Conservation (phyloP, 2,888 invertebrate genomes). For the Calliphora vomitoria region DNA sequence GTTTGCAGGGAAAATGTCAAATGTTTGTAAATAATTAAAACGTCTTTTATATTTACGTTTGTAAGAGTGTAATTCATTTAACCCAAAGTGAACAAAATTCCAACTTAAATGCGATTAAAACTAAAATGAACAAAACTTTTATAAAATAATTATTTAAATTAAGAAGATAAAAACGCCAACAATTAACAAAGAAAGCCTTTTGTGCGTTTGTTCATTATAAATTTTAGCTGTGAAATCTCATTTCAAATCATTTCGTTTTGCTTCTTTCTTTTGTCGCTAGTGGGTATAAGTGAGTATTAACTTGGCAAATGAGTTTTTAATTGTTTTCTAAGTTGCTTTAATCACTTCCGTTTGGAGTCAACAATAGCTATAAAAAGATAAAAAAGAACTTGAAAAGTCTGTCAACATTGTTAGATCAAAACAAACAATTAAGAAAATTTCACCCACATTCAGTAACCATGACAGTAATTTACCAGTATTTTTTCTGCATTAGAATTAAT, state of each 20-base stretch:
- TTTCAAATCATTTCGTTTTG: constrained; percentile 12
- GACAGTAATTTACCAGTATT: background rate
- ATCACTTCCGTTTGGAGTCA: constrained; percentile 61
- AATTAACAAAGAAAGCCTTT: constrained; percentile 49
- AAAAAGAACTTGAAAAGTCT: constrained; percentile 15
- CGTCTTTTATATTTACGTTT: constrained; percentile 13
- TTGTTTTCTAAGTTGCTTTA: constrained; percentile 72
- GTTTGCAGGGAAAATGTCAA: constrained; percentile 61
- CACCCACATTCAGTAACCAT: constrained; percentile 34
- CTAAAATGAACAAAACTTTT: background rate
- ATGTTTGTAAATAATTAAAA: constrained; percentile 52
- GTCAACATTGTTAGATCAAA: constrained; percentile 35
- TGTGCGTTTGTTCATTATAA: constrained; percentile 1
- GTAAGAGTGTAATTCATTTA: constrained; percentile 3
- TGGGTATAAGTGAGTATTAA: constrained; percentile 43
- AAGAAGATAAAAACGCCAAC: constrained; percentile 22
- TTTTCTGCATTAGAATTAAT: background rate
- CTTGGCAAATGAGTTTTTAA: constrained; percentile 74
- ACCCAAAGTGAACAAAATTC: background rate
- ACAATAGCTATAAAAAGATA: background rate
- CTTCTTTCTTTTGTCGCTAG: constrained; percentile 29
- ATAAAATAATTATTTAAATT: constrained; percentile 45
- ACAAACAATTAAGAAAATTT: constrained; percentile 27
- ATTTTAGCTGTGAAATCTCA: constrained; percentile 48
- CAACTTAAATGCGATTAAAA: background rate